These are phyloP conservation scores for Drosophila insularis DNA, from an alignment of 1,140 invertebrate genomes.

Conservation along the genomic window DNA sequence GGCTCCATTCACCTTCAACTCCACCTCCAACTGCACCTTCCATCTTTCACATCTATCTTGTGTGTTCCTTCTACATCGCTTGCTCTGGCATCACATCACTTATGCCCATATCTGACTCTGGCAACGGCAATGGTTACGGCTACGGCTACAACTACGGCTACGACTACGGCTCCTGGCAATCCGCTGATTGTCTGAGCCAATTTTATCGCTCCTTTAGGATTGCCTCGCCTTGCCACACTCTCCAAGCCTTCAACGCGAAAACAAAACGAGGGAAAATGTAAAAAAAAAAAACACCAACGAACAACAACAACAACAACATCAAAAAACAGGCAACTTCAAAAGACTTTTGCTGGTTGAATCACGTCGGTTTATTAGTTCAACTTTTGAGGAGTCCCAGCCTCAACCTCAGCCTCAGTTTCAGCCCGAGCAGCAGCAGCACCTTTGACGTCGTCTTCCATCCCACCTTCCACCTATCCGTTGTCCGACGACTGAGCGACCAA, in stretches of 20 bases:
- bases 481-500: conserved; percentile 29
- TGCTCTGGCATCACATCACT: neutral
- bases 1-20: too few relatives aligned
- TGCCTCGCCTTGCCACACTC: conserved; percentile 33
- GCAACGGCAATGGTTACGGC: neutral
- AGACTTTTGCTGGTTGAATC: conserved; percentile 29
- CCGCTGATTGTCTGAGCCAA: conserved; percentile 33
- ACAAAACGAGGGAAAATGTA: conserved; percentile 23
- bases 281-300: neutral
- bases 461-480: neutral
- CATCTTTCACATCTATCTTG: neutral
- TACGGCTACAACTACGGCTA: neutral
- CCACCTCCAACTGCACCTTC: too few relatives aligned
- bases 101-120: conserved; percentile 7
- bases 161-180: neutral
- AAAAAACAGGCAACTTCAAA: conserved; percentile 24
- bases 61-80: neutral
- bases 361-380: conserved; percentile 62
- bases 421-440: neutral
- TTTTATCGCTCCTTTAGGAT: conserved; percentile 49
- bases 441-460: neutral
- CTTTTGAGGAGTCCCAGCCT: conserved; percentile 21
- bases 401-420: conserved; percentile 18
- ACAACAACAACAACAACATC: neutral
- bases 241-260: conserved; percentile 25